phyloP scores from a whole-genome alignment of 2,888 invertebrate species.

The Apodemia mormo region DNA sequence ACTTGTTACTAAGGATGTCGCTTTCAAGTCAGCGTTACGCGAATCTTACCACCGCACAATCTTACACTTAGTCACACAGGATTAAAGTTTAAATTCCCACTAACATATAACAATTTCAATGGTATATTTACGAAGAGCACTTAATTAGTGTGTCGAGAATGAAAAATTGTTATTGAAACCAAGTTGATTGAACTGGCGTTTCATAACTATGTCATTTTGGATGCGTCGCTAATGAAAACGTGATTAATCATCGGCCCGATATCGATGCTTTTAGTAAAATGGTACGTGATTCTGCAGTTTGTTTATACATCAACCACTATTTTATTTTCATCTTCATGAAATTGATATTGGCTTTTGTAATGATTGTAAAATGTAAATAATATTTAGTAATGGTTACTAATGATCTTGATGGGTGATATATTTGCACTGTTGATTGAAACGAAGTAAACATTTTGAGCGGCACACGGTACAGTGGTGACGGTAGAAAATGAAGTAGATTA shows the following conservation, averaged over 20 bases:
- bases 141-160: conserved; percentile 81
- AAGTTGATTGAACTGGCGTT: conserved; percentile 77
- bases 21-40: conserved; percentile 64
- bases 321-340: conserved; percentile 43
- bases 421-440: no score
- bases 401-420: no score
- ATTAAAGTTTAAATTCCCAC: conserved; percentile 51
- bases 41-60: conserved; percentile 44
- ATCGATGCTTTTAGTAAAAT: conserved; percentile 57
- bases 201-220: conserved; percentile 79
- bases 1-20: conserved; percentile 81
- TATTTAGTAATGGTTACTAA: neutral
- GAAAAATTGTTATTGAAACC: conserved; percentile 81
- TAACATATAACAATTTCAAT: conserved; percentile 40
- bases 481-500: no score
- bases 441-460: no score
- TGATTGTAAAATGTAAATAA: neutral
- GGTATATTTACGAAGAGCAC: conserved; percentile 77
- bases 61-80: conserved; percentile 42
- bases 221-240: conserved; percentile 73
- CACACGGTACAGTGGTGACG: no score
- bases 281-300: conserved; percentile 61
- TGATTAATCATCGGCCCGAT: conserved; percentile 65
- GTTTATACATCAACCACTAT: conserved; percentile 38
- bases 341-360: conserved; percentile 8